Conservation (phyloP, 2,797 vertebrate species). For the Gallinago nigripennis region DNA sequence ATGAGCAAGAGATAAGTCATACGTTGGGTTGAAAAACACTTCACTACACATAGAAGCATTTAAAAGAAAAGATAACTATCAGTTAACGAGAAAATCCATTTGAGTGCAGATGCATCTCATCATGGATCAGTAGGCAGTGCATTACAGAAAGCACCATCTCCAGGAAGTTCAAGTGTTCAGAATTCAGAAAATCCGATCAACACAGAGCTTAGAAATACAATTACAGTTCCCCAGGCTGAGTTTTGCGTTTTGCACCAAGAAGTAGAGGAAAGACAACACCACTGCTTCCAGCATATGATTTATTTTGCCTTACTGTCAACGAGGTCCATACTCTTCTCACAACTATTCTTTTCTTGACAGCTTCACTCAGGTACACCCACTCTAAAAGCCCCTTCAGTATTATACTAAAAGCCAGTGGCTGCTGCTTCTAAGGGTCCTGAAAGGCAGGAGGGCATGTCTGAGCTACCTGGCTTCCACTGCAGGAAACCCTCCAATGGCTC, state of each 20-base stretch:
- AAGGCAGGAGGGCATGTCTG: background rate
- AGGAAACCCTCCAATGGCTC: background rate
- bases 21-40: background rate
- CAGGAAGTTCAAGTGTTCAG: background rate
- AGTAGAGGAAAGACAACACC: background rate
- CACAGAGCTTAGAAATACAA: background rate
- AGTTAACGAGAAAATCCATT: background rate
- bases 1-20: background rate
- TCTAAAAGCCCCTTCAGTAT: background rate
- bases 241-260: background rate
- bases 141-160: background rate
- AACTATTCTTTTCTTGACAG: background rate
- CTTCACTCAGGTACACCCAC: background rate
- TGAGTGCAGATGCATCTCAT: background rate
- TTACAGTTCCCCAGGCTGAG: background rate
- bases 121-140: background rate
- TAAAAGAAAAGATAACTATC: background rate
- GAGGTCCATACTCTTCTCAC: background rate
- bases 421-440: background rate
- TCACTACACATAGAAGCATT: background rate
- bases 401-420: background rate
- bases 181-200: background rate
- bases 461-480: background rate
- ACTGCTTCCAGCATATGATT: background rate
- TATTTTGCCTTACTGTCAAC: background rate